These are phyloP conservation scores for Dioctria rufipes DNA, from an alignment of 2,888 invertebrate species.

Conservation along the genomic window DNA sequence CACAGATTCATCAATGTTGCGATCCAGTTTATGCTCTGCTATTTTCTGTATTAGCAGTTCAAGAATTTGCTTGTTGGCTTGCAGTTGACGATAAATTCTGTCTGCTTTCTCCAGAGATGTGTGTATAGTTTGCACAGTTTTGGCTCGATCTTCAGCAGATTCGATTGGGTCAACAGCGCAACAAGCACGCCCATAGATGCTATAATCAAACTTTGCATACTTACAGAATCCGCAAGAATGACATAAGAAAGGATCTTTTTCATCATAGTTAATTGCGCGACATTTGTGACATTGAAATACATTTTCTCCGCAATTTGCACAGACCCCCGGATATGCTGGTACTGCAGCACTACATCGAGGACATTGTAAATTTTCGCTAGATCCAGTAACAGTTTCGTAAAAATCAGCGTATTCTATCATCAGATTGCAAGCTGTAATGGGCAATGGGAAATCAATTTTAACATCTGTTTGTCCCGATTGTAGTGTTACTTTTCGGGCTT, in stretches of 20 bases:
- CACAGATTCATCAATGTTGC: conserved; percentile 73
- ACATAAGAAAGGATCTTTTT: conserved; percentile 98
- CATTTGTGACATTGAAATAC: conserved; percentile 99
- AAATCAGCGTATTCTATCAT: conserved; percentile 99
- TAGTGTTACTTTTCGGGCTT: conserved; percentile 92
- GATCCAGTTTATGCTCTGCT: conserved; percentile 87
- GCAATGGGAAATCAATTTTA: conserved; percentile 96
- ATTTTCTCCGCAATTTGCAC: conserved; percentile 89
- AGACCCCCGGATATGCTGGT: conserved; percentile 97
- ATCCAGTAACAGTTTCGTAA: conserved; percentile 93
- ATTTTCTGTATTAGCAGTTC: conserved; percentile 90
- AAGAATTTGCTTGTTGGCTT: conserved; percentile 90
- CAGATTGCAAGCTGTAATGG: conserved; percentile 97
- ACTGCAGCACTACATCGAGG: conserved; percentile 97
- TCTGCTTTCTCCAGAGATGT: conserved; percentile 94
- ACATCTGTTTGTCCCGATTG: conserved; percentile 95
- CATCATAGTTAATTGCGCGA: conserved; percentile 98
- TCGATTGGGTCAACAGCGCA: conserved; percentile 98
- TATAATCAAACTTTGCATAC: conserved; percentile 98
- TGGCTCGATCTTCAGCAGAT: conserved; percentile 96
- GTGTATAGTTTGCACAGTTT: conserved; percentile 93
- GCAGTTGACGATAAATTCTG: conserved; percentile 90
- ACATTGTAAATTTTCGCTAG: conserved; percentile 94
- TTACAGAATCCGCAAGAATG: conserved; percentile 99
- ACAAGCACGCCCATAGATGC: conserved; percentile 90